These are phyloP conservation scores for Chelon auratus DNA, from an alignment of 2,797 vertebrate genomes.

Conservation along the genomic window DNA sequence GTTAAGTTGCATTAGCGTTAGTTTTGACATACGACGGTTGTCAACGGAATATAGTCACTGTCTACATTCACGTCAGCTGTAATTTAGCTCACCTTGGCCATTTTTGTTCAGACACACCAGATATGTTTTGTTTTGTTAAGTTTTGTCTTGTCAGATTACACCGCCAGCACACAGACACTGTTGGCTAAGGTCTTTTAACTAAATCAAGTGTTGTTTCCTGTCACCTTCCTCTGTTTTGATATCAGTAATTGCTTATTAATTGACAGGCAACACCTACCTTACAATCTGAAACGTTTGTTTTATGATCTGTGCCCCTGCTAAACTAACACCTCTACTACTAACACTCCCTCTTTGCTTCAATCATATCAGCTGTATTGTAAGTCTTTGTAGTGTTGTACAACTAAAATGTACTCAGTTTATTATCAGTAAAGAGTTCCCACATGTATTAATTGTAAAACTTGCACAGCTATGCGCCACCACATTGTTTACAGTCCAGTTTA, in stretches of 20 bases:
- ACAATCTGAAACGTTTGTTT: not conserved
- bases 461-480: not conserved
- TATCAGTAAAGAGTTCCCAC: not conserved
- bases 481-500: not conserved
- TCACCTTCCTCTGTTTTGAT: not conserved
- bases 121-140: no score
- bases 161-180: not conserved
- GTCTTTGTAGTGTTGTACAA: not conserved
- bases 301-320: not conserved
- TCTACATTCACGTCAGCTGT: not conserved
- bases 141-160: conserved; percentile 4
- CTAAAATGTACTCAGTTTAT: not conserved
- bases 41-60: not conserved
- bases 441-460: not conserved
- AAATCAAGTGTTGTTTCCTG: not conserved
- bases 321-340: not conserved
- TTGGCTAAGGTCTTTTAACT: conserved; percentile 15
- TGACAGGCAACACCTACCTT: not conserved
- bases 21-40: not conserved
- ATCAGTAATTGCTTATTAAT: not conserved
- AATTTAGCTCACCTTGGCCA: not conserved
- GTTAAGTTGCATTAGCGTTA: conserved; percentile 38
- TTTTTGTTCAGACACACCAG: not conserved
- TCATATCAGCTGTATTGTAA: not conserved
- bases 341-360: not conserved